Conservation (phyloP, 2,113 vertebrate species). For the Tursiops truncatus region DNA sequence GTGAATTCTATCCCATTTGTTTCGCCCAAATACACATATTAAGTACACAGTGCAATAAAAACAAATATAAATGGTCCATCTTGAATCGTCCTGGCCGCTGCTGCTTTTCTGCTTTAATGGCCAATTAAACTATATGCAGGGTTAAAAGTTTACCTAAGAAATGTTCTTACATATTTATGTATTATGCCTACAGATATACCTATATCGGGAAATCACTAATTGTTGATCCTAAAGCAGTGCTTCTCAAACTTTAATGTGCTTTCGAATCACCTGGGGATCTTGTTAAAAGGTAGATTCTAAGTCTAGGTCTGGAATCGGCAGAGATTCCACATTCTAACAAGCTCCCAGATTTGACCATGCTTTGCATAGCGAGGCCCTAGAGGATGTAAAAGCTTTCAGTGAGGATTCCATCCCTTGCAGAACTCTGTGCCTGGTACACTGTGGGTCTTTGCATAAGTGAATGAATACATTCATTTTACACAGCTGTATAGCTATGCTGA, state of each 20-base stretch:
- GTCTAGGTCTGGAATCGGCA: neutral
- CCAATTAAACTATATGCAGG: neutral
- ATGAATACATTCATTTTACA: slow-evolving; percentile 16
- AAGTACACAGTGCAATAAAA: neutral
- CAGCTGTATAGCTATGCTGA: neutral
- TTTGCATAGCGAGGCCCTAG: neutral
- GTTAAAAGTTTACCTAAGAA: slow-evolving; percentile 26
- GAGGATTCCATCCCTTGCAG: neutral
- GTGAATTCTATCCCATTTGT: neutral
- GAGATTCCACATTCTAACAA: slow-evolving; percentile 24
- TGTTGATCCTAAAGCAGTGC: neutral
- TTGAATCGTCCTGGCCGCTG: neutral
- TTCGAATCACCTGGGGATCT: neutral
- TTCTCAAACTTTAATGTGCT: slow-evolving; percentile 7
- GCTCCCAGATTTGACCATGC: neutral
- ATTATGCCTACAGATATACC: neutral
- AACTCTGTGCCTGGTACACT: neutral
- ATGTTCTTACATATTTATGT: neutral
- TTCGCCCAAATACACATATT: neutral
- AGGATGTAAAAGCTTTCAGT: neutral
- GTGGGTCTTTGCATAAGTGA: neutral
- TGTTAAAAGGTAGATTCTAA: slow-evolving; percentile 39
- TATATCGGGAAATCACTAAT: slow-evolving; percentile 1
- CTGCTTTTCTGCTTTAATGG: neutral
- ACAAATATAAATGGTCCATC: neutral